Evolutionary conservation across 2,888 invertebrate genomes (phyloP).

Genomic region (Nemotelus nigrinus): DNA sequence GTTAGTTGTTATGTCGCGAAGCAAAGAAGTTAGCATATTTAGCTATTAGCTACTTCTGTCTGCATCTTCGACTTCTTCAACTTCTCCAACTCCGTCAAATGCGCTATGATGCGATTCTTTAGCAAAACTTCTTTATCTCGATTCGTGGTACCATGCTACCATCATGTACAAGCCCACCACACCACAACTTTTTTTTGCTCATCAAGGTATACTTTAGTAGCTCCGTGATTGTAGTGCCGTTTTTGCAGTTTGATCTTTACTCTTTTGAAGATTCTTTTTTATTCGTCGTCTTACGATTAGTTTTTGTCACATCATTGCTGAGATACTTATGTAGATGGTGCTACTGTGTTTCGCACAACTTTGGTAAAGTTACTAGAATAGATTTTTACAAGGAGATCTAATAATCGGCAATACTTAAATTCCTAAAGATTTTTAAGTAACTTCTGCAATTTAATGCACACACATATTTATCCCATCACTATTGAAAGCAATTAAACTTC

Average conservation of each 20-base stretch:
- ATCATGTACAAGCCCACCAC: background rate
- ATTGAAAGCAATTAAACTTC: too few species aligned
- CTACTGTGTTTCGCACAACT: too few species aligned
- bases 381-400: too few species aligned
- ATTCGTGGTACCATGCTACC: background rate
- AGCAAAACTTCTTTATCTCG: background rate
- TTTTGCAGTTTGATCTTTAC: constrained; percentile 11
- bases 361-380: too few species aligned
- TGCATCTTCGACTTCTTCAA: background rate
- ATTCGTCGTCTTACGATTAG: too few species aligned
- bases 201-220: background rate
- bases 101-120: background rate
- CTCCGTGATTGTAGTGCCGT: background rate
- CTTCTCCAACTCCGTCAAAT: background rate
- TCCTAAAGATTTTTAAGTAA: too few species aligned
- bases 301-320: too few species aligned
- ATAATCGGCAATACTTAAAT: too few species aligned
- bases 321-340: too few species aligned
- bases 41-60: constrained; percentile 18
- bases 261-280: background rate
- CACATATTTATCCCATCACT: too few species aligned
- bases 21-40: constrained; percentile 2
- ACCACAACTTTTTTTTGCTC: background rate
- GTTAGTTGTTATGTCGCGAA: background rate
- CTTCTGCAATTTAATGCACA: too few species aligned